Evolutionary conservation across 2,113 vertebrate genomes (phyloP).

Genomic region (Danionella cerebrum): DNA sequence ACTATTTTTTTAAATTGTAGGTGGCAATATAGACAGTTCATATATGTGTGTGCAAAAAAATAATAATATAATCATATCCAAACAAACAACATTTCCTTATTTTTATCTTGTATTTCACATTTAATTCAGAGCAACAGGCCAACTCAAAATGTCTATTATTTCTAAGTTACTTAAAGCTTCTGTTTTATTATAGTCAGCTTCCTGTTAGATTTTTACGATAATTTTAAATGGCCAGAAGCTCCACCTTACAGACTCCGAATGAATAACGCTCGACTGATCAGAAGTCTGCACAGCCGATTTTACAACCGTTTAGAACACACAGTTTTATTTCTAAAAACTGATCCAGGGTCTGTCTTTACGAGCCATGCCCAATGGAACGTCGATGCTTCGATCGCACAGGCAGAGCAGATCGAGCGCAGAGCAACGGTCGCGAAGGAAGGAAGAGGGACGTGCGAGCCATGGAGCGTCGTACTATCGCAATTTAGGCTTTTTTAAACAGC

Average conservation of each 20-base stretch:
- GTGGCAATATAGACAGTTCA: no score
- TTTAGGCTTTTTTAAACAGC: neutral
- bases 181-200: no score
- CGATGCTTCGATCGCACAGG: neutral
- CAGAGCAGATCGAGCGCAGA: neutral
- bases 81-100: no score
- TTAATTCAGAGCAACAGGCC: no score
- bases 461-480: neutral
- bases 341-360: neutral
- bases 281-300: neutral
- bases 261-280: neutral
- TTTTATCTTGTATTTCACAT: no score
- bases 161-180: no score
- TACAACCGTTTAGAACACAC: neutral
- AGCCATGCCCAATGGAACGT: neutral
- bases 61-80: no score
- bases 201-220: neutral
- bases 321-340: neutral
- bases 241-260: neutral
- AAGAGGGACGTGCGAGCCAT: neutral
- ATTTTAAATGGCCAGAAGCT: neutral
- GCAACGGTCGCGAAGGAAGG: neutral
- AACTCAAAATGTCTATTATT: no score
- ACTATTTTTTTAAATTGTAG: neutral
- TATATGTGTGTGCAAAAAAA: no score